A percentile compares a stretch with the other conserved stretches of the same genome.
These are phyloP conservation scores for Drosophila anomelani DNA, from an alignment of 2,888 invertebrate genomes.

Conservation along the genomic window DNA sequence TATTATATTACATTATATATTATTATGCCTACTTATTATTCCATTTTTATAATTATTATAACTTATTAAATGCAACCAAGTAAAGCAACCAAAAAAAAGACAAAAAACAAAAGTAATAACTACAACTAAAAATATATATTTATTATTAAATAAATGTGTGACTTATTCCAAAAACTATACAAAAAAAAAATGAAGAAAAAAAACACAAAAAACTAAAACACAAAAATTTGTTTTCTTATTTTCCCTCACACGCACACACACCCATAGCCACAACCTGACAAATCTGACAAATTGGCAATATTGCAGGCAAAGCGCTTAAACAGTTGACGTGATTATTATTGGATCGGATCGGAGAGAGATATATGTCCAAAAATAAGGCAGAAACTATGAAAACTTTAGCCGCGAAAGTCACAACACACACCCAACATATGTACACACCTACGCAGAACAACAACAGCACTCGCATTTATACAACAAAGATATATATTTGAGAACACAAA, in stretches of 20 bases:
- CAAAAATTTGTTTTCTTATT: slow-evolving; percentile 63
- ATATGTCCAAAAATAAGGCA: neutral
- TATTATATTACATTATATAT: slow-evolving; percentile 74
- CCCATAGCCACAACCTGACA: slow-evolving; percentile 3
- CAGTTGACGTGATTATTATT: slow-evolving; percentile 24
- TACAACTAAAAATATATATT: slow-evolving; percentile 57
- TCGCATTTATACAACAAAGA: slow-evolving; percentile 62
- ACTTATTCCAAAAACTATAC: slow-evolving; percentile 70
- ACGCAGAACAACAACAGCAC: slow-evolving; percentile 64
- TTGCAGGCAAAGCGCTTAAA: slow-evolving; percentile 13
- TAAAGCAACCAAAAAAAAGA: slow-evolving; percentile 47
- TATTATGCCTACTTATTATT: slow-evolving; percentile 78
- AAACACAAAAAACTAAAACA: slow-evolving; percentile 46
- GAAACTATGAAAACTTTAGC: slow-evolving; percentile 21
- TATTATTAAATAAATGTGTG: slow-evolving; percentile 74
- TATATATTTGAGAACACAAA: slow-evolving; percentile 25
- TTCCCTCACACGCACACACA: slow-evolving; percentile 17
- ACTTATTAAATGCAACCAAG: slow-evolving; percentile 60
- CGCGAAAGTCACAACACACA: slow-evolving; percentile 16
- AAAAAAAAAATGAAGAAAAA: slow-evolving; percentile 45
- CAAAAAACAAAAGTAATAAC: slow-evolving; percentile 37
- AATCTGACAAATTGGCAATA: slow-evolving; percentile 22
- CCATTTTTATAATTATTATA: slow-evolving; percentile 80
- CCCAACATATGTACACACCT: slow-evolving; percentile 1
- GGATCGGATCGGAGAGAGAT: slow-evolving; percentile 1